Evolutionary conservation across 2,113 vertebrate species (phyloP).

Genomic region (Rhegmatorhina hoffmannsi): DNA sequence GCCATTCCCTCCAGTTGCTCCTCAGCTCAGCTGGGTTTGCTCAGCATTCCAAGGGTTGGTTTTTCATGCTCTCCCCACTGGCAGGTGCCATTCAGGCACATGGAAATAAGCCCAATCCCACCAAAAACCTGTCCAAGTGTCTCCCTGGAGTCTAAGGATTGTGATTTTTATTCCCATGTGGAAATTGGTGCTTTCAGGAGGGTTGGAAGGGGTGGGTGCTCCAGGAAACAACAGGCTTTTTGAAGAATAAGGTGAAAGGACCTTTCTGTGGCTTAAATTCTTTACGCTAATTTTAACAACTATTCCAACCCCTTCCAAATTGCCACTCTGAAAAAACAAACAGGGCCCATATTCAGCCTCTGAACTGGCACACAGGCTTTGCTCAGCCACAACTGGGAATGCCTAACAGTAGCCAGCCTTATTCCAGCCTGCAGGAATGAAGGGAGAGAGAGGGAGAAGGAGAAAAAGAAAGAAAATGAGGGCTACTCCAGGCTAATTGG

Average conservation of each 20-base stretch:
- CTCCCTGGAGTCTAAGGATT: not conserved
- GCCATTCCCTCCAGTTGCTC: not conserved
- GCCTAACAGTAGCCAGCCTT: slow-evolving; percentile 49
- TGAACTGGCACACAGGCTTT: slow-evolving; percentile 3
- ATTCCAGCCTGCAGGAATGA: not conserved
- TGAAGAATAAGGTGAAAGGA: slow-evolving; percentile 67
- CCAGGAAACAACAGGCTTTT: slow-evolving; percentile 65
- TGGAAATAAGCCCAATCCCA: not conserved
- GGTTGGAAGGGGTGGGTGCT: not conserved
- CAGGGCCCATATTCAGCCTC: slow-evolving; percentile 62
- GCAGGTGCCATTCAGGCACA: slow-evolving; percentile 30
- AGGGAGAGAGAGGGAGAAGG: not conserved
- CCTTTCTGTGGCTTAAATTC: slow-evolving; percentile 68
- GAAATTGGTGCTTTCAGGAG: not conserved
- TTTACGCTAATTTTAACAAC: slow-evolving; percentile 72
- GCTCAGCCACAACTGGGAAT: not conserved
- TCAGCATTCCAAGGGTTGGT: not conserved
- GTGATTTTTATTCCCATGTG: not conserved
- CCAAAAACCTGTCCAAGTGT: not conserved
- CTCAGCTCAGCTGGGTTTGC: not conserved
- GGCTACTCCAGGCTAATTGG: slow-evolving; percentile 11
- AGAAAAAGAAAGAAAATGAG: not conserved
- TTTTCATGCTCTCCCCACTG: not conserved
- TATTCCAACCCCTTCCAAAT: slow-evolving; percentile 67
- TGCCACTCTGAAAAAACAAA: slow-evolving; percentile 71